A percentile compares a stretch with the other conserved stretches of the same genome.
phyloP scores from a whole-genome alignment of 53 echinoderm and acorn worm genomes.

The Zoroaster sp. region DNA sequence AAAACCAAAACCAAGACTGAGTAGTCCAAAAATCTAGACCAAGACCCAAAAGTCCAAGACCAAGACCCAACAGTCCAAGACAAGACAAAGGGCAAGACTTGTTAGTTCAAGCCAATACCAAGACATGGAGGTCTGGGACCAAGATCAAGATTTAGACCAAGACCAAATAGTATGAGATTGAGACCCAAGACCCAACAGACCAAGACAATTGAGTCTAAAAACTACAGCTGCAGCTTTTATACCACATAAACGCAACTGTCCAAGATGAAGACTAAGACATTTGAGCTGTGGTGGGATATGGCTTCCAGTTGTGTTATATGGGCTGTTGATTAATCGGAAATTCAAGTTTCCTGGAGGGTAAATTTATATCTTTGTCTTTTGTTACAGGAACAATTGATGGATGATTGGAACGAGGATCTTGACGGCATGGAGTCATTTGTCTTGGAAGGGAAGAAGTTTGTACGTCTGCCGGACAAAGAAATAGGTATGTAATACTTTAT shows the following conservation, averaged over 20 bases:
- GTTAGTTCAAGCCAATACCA: not conserved
- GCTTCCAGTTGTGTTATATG: not conserved
- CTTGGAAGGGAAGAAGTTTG: slow-evolving; percentile 97
- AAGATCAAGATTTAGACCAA: not conserved
- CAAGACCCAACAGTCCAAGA: not conserved
- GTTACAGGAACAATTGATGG: slow-evolving; percentile 87
- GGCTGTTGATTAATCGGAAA: not conserved
- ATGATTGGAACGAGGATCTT: slow-evolving; percentile 98
- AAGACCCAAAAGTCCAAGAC: not conserved
- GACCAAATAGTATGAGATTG: not conserved
- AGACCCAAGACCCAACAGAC: no score
- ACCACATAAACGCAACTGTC: no score
- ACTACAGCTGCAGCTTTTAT: no score
- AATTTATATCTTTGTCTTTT: not conserved
- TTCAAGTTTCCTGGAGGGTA: not conserved
- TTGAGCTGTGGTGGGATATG: not conserved
- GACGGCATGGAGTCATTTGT: slow-evolving; percentile 99
- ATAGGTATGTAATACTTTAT: slow-evolving; percentile 58
- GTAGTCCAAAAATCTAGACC: not conserved
- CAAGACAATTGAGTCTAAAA: not conserved
- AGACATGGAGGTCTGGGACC: not conserved
- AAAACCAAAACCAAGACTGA: not conserved
- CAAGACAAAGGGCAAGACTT: not conserved
- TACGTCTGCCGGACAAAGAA: slow-evolving; percentile 86
- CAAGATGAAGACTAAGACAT: not conserved